Conservation (phyloP, 1,140 invertebrate genomes). For the Artemia franciscana region DNA sequence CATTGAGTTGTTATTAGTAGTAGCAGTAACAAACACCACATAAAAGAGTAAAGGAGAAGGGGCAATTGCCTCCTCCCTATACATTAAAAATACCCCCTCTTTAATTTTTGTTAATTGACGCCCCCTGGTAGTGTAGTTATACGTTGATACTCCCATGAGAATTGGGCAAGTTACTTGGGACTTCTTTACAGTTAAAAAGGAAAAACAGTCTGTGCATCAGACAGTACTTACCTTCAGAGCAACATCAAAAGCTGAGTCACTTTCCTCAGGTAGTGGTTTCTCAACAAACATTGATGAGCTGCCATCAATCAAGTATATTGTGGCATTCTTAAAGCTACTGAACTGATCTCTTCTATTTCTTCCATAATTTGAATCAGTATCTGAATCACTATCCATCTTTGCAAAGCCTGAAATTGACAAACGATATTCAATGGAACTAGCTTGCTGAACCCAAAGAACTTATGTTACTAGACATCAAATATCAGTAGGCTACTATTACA, state of each 20-base stretch:
- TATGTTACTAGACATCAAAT: too few relatives aligned
- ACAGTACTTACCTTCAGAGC: neutral
- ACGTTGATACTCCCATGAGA: neutral
- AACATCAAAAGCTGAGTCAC: neutral
- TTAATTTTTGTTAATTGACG: neutral
- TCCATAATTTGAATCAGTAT: neutral
- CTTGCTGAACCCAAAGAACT: too few relatives aligned
- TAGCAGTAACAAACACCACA: too few relatives aligned
- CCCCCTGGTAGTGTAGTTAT: neutral
- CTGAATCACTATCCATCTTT: neutral
- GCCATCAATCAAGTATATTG: neutral
- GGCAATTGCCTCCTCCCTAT: neutral
- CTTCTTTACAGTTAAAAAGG: neutral
- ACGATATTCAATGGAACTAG: too few relatives aligned
- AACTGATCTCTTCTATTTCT: neutral
- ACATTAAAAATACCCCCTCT: neutral
- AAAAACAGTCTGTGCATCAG: neutral
- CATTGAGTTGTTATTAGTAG: too few relatives aligned
- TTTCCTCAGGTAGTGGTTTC: neutral
- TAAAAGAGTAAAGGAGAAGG: neutral
- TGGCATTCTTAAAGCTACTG: neutral
- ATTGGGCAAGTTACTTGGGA: too few relatives aligned
- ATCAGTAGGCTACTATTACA: too few relatives aligned
- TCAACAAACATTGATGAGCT: neutral
- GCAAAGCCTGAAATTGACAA: neutral